These are phyloP conservation scores for Notarius quadriscutis DNA, from an alignment of 2,113 vertebrate genomes.

Conservation along the genomic window DNA sequence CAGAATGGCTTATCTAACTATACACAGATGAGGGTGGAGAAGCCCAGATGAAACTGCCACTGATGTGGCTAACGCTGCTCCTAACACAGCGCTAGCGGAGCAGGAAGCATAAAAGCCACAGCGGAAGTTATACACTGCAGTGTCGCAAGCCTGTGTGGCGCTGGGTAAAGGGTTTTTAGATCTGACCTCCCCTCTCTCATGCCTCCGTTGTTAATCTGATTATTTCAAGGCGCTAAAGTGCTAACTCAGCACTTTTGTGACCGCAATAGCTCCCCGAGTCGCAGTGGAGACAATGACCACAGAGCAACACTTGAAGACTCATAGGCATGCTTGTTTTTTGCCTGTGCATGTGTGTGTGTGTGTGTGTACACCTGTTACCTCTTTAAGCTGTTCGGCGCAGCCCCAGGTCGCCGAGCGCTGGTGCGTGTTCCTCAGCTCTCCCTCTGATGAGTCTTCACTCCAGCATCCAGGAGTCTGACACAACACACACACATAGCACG, in stretches of 20 bases:
- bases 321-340: not conserved
- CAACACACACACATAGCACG: not conserved
- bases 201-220: not conserved
- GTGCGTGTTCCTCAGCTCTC: conserved; percentile 72
- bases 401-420: conserved; percentile 90
- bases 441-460: conserved; percentile 79
- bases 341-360: not conserved
- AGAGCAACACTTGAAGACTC: not conserved
- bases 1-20: conserved; percentile 58
- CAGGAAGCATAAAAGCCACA: conserved; percentile 48
- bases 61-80: conserved; percentile 18
- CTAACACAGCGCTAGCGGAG: conserved; percentile 1
- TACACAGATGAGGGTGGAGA: conserved; percentile 51
- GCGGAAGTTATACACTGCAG: conserved; percentile 47
- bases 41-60: conserved; percentile 35
- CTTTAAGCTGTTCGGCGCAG: conserved; percentile 87
- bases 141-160: conserved; percentile 6
- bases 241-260: conserved; percentile 42
- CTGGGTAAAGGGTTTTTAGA: conserved; percentile 5
- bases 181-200: conserved; percentile 13
- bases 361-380: conserved; percentile 68
- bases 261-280: conserved; percentile 32
- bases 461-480: conserved; percentile 88
- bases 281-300: conserved; percentile 18
- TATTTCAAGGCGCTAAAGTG: conserved; percentile 31